Evolutionary conservation across 2,113 vertebrate species (phyloP), one percentile per base, ranked within the genome.

Genomic region (Seriola aureovittata): DNA sequence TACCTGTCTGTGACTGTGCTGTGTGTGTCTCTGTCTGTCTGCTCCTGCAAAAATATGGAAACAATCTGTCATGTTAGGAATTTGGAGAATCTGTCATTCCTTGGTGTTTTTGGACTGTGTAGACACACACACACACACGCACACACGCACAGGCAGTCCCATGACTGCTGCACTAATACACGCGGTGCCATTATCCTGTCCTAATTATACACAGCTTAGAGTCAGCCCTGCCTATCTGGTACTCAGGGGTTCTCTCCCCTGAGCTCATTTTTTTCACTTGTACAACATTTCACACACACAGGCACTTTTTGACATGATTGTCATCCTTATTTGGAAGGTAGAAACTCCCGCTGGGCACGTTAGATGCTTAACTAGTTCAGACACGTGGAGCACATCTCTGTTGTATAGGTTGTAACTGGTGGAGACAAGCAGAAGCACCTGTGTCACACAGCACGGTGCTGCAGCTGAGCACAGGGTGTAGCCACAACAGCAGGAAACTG

Each of bases 341-440:
- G 80, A 85, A 86, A 44, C 36, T 88, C 90, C 90, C 90, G 58
- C 34, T 32, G 85, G 87, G 85, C 85, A 72, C 76, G 81, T 89
- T 82, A 75, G 82, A 85, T 36, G 78, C 81, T 84, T 89, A 88
- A 91, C 86, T 84, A 66, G 88, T 84, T 86, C 67, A 83, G 88
- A 87, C 89, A 86, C 71, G 71, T 71, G 82, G 34, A 79, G 77
- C 81, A 84, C 64, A 78, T 90, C 81, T 91, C 68, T 77, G 81
- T 81, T 84, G 78, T 81, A 63, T 74, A 76, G 82, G 86, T 75
- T 71, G 46, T 89, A 85, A 91, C 85, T 81, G 79, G 86, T 82
- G 72, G 80, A 78, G 88, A 90, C 88, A 79, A 75, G 79, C 74
- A 62, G 75, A 66, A 40, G 71, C 90, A 90, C 89, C 89, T 92